Evolutionary conservation across 2,888 invertebrate species (phyloP).

Genomic region (Mimachlamys varia): DNA sequence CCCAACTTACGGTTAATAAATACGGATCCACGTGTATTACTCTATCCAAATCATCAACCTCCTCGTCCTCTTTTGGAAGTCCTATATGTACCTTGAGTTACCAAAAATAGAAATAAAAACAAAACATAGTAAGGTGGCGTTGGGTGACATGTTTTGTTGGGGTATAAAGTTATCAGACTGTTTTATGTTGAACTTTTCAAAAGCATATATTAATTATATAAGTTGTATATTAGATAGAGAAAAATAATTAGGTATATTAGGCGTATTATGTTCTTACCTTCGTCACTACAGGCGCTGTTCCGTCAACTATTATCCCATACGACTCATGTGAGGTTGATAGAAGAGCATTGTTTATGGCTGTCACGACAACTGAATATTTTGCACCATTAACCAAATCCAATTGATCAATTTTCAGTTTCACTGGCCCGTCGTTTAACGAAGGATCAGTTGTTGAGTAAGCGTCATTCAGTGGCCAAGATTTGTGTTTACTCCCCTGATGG

Average conservation of each 20-base stretch:
- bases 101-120: background rate
- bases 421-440: conserved; percentile 29
- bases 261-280: conserved; percentile 52
- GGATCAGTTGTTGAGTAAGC: conserved; percentile 43
- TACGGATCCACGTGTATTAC: conserved; percentile 63
- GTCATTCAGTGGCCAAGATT: conserved; percentile 57
- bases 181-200: no score
- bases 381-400: conserved; percentile 60
- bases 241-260: background rate
- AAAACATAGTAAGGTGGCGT: background rate
- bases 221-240: no score
- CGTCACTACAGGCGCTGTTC: conserved; percentile 61
- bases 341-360: conserved; percentile 63
- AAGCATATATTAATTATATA: no score
- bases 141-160: no score
- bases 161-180: no score
- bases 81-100: conserved; percentile 58
- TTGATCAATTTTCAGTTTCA: conserved; percentile 42
- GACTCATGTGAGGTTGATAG: conserved; percentile 64
- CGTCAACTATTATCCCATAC: conserved; percentile 64
- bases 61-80: conserved; percentile 62
- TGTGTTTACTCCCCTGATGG: conserved; percentile 58
- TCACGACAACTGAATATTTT: conserved; percentile 62
- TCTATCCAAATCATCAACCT: conserved; percentile 56
- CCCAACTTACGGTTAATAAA: conserved; percentile 61